Conservation (phyloP, 2,888 invertebrate genomes). For the Sussaba pulchella region DNA sequence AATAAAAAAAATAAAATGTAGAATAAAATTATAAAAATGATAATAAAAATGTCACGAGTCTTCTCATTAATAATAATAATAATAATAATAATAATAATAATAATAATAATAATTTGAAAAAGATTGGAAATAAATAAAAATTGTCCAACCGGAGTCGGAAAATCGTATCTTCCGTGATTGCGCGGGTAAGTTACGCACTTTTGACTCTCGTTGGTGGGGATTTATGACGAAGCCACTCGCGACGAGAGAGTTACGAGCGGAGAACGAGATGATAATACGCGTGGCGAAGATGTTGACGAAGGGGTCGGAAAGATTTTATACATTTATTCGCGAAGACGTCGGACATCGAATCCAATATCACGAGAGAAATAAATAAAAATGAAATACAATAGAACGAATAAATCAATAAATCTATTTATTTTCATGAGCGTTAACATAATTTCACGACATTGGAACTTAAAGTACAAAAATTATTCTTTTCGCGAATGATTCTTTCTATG, state of each 20-base stretch:
- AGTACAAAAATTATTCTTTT: too few relatives aligned
- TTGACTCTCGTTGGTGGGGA: neutral
- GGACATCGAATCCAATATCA: neutral
- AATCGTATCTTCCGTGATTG: neutral
- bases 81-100: too few relatives aligned
- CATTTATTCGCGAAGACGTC: slow-evolving; percentile 52
- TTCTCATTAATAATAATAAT: slow-evolving; percentile 23
- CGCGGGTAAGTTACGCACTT: neutral
- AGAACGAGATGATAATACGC: slow-evolving; percentile 30
- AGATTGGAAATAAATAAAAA: too few relatives aligned
- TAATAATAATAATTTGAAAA: too few relatives aligned
- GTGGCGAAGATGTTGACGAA: slow-evolving; percentile 52
- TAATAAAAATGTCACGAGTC: slow-evolving; percentile 19
- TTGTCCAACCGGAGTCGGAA: neutral
- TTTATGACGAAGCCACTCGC: slow-evolving; percentile 34
- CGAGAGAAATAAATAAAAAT: slow-evolving; percentile 5
- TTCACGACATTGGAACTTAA: too few relatives aligned
- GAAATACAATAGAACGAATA: too few relatives aligned
- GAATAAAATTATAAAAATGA: slow-evolving; percentile 45
- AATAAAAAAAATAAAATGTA: slow-evolving; percentile 17
- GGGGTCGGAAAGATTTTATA: slow-evolving; percentile 47
- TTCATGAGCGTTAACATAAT: too few relatives aligned
- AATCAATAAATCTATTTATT: too few relatives aligned
- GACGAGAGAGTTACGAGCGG: slow-evolving; percentile 21
- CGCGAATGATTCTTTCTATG: too few relatives aligned